phyloP scores from a whole-genome alignment of 2,888 invertebrate genomes.

The Euplagia quadripunctaria region DNA sequence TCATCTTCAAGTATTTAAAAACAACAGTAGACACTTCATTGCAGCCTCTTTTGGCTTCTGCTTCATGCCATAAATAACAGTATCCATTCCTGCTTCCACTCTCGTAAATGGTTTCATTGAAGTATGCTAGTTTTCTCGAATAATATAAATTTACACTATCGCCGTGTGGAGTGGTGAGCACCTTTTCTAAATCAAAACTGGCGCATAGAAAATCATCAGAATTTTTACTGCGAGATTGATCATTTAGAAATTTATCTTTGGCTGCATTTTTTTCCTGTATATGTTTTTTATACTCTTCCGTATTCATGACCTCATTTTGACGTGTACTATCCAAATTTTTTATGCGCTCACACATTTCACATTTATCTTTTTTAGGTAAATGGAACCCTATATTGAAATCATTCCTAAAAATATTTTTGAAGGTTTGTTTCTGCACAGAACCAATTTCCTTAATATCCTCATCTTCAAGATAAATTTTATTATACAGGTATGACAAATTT shows the following conservation, averaged over 20 bases:
- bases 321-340: too few relatives aligned
- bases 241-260: neutral
- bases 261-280: neutral
- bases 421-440: too few relatives aligned
- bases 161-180: neutral
- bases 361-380: conserved; percentile 35
- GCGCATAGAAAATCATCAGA: neutral
- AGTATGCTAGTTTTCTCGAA: conserved; percentile 1
- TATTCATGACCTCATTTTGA: neutral
- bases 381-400: conserved; percentile 31
- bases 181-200: neutral
- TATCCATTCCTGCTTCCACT: neutral
- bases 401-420: conserved; percentile 27
- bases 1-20: neutral
- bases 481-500: too few relatives aligned
- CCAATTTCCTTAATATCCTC: too few relatives aligned
- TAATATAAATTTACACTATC: conserved; percentile 1
- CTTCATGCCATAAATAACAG: neutral
- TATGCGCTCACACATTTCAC: conserved; percentile 11
- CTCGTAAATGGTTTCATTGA: neutral
- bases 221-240: neutral
- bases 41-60: neutral
- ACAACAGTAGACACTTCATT: neutral
- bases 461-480: too few relatives aligned
- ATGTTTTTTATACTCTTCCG: neutral